These are phyloP conservation scores for Hyperopisus bebe DNA, from an alignment of 2,113 vertebrate genomes.

Conservation along the genomic window DNA sequence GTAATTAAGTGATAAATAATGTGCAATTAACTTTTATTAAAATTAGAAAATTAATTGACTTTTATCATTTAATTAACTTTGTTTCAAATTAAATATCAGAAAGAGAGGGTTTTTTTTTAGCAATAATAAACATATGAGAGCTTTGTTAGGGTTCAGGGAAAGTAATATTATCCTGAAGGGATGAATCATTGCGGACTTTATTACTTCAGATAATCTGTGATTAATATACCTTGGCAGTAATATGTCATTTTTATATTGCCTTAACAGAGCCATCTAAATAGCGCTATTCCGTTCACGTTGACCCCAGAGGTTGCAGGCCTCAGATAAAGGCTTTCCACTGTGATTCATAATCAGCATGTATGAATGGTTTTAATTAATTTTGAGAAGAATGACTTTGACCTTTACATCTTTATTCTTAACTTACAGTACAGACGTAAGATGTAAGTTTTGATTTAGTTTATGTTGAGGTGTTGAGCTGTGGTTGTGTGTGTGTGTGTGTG, in stretches of 20 bases:
- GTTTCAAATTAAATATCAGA: background rate
- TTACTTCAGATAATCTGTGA: slow-evolving; percentile 4
- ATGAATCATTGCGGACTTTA: background rate
- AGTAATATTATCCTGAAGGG: background rate
- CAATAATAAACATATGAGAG: background rate
- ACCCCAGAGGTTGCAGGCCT: background rate
- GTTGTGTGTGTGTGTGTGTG: background rate
- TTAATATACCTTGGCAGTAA: slow-evolving; percentile 3
- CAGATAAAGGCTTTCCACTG: background rate
- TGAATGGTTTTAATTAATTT: slow-evolving; percentile 7
- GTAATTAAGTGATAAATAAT: background rate
- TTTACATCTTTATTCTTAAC: background rate
- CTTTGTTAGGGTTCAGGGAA: background rate
- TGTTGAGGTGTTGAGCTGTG: background rate
- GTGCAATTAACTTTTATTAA: slow-evolving; percentile 3
- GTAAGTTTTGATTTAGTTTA: background rate
- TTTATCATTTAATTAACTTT: slow-evolving; percentile 4
- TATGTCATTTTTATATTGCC: background rate
- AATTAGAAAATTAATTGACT: slow-evolving; percentile 4
- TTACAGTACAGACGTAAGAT: background rate
- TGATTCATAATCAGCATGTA: background rate
- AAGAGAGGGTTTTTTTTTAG: background rate
- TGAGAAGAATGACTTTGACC: background rate
- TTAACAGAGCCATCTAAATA: slow-evolving; percentile 3
- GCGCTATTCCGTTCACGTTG: background rate